Evolutionary conservation across 2,797 vertebrate genomes (phyloP), one percentile per base, ranked within the genome.

Genomic region (Prunella strophiata): DNA sequence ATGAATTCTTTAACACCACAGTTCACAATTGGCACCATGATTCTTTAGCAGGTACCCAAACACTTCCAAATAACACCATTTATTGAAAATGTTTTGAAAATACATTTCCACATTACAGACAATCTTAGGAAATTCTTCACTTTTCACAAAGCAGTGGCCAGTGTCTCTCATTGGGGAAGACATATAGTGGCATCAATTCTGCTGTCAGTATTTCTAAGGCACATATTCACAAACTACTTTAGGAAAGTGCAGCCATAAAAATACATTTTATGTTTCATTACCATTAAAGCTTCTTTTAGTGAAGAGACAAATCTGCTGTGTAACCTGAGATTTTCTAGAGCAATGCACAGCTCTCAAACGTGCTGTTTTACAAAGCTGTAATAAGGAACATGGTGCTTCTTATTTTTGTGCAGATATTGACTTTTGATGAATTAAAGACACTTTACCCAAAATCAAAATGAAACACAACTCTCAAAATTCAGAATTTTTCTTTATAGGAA

Each of bases 11-110:
- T 48, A 30, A 76, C 51, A 54, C 15, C 32, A 14, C n/a, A 40
- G 36, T 29, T 91, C 63, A 82, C 55, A 79, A 42, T 0, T 29
- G 48, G 30, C 34, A 50, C 5, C 25, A 21, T 7, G 32, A 87
- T 47, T 80, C 54, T 93, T 82, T 47, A 84, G 45, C 10, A 94
- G 43, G 21, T 42, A 84, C 26, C 36, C 45, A 50, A 70, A 51
- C 23, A 54, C 26, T 38, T 93, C 66, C 8, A 18, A 91, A 32
- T 76, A 85, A 63, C 25, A 83, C 6, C 11, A n/a, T 94, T 96
- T 94, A 94, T 85, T 90, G 88, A 85, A 84, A 90, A 91, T 88
- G 32, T 23, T 83, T 95, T 91, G 59, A 84, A 96, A 95, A 96
- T 54, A 83, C 54, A 94, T 66, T 89, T 88, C 66, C 71, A 93